Evolutionary conservation across 2,797 vertebrate species (phyloP).

Genomic region (Vespertilio murinus): DNA sequence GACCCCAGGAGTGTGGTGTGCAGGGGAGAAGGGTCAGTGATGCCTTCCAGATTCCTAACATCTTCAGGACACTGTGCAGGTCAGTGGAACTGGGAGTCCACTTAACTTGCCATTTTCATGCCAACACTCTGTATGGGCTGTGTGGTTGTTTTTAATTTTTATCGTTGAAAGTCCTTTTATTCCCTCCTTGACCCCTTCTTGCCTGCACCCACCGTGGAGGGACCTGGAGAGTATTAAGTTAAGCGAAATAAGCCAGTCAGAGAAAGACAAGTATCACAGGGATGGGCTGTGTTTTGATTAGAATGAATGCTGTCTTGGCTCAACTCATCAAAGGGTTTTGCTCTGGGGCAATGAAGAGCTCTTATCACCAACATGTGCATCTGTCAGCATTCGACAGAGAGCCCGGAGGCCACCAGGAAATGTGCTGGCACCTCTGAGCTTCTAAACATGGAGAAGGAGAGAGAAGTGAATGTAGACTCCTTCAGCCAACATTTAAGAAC

Average conservation of each 20-base stretch:
- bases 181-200: no score
- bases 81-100: background rate
- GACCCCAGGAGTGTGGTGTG: no score
- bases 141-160: background rate
- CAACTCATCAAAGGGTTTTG: background rate
- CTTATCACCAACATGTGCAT: background rate
- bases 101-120: background rate
- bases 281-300: background rate
- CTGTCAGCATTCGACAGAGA: background rate
- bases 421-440: background rate
- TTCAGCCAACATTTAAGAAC: background rate
- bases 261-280: no score
- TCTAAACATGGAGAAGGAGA: conserved; percentile 1
- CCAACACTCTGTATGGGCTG: background rate
- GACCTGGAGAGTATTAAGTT: no score
- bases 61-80: background rate
- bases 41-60: background rate
- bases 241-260: no score
- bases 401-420: background rate
- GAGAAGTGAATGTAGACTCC: background rate
- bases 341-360: background rate
- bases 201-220: no score
- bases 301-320: background rate
- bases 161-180: no score
- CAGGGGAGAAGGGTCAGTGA: fast-evolving